Evolutionary conservation across 37 sponge, comb jelly and placozoan genomes (phyloP).

Genomic region (Sycon ciliatum): DNA sequence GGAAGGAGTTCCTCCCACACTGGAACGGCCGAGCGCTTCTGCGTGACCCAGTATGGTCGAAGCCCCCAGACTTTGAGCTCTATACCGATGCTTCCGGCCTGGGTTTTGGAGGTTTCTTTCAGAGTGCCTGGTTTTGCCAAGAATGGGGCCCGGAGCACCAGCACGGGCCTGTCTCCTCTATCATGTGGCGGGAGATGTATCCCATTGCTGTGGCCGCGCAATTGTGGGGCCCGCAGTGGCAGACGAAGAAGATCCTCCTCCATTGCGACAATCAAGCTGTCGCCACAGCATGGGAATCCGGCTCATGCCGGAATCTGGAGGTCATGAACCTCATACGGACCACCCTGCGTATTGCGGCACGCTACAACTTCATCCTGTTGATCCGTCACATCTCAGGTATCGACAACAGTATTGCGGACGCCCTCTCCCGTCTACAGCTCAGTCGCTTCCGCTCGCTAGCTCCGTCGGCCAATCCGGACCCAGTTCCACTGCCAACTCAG

Average conservation of each 20-base stretch:
- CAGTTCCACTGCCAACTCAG: too few relatives aligned
- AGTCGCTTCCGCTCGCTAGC: too few relatives aligned
- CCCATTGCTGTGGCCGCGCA: conserved; percentile 23
- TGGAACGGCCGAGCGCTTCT: conserved; percentile 13
- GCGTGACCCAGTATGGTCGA: background rate
- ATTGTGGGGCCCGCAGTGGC: conserved; percentile 13
- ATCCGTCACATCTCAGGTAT: too few relatives aligned
- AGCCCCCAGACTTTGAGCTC: background rate
- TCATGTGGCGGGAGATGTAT: conserved; percentile 15
- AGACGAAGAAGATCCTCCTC: background rate
- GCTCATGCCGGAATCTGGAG: too few relatives aligned
- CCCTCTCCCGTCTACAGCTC: too few relatives aligned
- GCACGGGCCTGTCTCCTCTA: background rate
- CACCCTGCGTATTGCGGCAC: too few relatives aligned
- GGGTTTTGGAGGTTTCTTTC: conserved; percentile 16
- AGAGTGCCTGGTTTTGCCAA: background rate
- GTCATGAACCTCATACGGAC: too few relatives aligned
- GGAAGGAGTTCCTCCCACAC: background rate
- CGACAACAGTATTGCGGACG: too few relatives aligned
- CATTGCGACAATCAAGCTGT: conserved; percentile 28
- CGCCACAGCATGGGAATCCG: background rate
- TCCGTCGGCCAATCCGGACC: too few relatives aligned
- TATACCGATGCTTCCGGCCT: conserved; percentile 16
- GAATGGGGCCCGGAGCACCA: conserved; percentile 14
- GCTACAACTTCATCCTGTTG: too few relatives aligned